Percentiles rank a stretch among this genome's conserved stretches.
These are phyloP conservation scores for Blastomussa wellsi DNA, from an alignment of 92 coral and sea anemone species.

Conservation along the genomic window DNA sequence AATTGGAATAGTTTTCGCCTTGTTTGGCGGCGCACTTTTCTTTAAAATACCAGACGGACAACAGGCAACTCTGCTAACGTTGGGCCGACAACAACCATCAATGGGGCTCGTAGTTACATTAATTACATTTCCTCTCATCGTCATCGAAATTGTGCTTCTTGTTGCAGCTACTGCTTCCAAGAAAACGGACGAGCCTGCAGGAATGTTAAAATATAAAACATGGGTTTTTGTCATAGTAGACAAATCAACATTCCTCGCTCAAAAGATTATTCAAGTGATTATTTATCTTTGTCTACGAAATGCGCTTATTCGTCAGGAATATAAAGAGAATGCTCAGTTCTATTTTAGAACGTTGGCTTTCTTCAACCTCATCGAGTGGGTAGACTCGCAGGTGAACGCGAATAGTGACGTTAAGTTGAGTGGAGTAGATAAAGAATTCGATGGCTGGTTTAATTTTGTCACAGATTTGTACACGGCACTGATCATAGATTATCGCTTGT, in stretches of 20 bases:
- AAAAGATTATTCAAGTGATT: slow-evolving; percentile 42
- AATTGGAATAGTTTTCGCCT: slow-evolving; percentile 36
- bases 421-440: slow-evolving; percentile 16
- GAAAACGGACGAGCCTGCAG: not conserved
- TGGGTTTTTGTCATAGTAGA: slow-evolving; percentile 15
- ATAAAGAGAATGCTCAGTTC: slow-evolving; percentile 36
- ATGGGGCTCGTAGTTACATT: slow-evolving; percentile 48
- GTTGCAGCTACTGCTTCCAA: not conserved
- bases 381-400: slow-evolving; percentile 60
- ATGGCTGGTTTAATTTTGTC: slow-evolving; percentile 22
- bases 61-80: not conserved
- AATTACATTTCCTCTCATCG: slow-evolving; percentile 40
- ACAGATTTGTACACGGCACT: slow-evolving; percentile 51
- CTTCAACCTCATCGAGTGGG: slow-evolving; percentile 71
- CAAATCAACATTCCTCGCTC: slow-evolving; percentile 24
- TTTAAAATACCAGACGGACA: slow-evolving; percentile 16
- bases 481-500: slow-evolving; percentile 64
- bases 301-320: not conserved
- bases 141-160: slow-evolving; percentile 34
- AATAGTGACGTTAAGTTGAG: slow-evolving; percentile 47
- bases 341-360: slow-evolving; percentile 53
- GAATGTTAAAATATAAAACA: not conserved
- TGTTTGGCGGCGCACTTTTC: slow-evolving; percentile 48
- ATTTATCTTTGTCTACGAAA: slow-evolving; percentile 34
- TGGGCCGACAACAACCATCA: slow-evolving; percentile 45